These are phyloP conservation scores for Tanytarsus gracilentus DNA, from an alignment of 2,888 invertebrate species.

Conservation along the genomic window DNA sequence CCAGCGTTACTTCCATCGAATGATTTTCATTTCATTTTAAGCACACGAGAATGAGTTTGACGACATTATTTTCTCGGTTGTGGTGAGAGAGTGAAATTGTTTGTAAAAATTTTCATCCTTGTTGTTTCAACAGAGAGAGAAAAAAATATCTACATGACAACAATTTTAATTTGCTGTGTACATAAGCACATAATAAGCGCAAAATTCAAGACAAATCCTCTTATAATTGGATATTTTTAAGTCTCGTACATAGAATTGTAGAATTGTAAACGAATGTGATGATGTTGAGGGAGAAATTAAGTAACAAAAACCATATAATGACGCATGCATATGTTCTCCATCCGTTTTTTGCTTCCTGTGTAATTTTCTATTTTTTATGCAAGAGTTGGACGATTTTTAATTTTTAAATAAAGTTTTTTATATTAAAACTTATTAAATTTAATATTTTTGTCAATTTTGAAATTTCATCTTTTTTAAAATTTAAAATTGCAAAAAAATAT, in stretches of 20 bases:
- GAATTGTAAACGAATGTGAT: conserved; percentile 8
- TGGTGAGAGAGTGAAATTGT: conserved; percentile 13
- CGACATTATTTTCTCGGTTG: too few relatives aligned
- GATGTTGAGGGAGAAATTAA: conserved; percentile 21
- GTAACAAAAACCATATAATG: conserved; percentile 24
- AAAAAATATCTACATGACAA: background rate
- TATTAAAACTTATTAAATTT: too few relatives aligned
- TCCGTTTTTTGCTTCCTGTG: background rate
- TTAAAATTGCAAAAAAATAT: too few relatives aligned
- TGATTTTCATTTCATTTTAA: too few relatives aligned
- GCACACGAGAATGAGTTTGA: too few relatives aligned
- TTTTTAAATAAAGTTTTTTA: too few relatives aligned
- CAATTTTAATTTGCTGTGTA: conserved; percentile 29
- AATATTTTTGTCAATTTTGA: too few relatives aligned
- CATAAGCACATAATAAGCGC: conserved; percentile 29
- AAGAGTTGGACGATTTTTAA: too few relatives aligned
- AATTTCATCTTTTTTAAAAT: too few relatives aligned
- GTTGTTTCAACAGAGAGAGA: background rate
- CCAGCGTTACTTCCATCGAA: too few relatives aligned
- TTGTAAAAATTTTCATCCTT: conserved; percentile 8
- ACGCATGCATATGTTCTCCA: conserved; percentile 19
- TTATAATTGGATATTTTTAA: conserved; percentile 28
- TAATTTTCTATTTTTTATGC: too few relatives aligned
- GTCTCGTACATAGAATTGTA: too few relatives aligned
- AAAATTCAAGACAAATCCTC: conserved; percentile 28